Conservation (phyloP, 1,140 invertebrate genomes). For the Pseudomyrmex gracilis region DNA sequence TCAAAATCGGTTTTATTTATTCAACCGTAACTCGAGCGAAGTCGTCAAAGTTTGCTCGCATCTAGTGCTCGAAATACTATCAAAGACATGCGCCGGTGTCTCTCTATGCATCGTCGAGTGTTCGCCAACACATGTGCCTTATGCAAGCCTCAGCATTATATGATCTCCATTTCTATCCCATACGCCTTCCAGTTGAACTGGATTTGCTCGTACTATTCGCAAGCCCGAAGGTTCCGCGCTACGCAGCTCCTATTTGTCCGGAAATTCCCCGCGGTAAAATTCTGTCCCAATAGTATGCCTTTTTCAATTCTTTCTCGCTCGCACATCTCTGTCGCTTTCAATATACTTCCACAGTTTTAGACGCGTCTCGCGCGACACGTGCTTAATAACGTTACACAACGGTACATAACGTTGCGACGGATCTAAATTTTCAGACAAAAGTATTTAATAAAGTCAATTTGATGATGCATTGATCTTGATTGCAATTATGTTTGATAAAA, state of each 20-base stretch:
- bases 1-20: not conserved
- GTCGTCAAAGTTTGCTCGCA: not conserved
- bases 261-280: slow-evolving; percentile 65
- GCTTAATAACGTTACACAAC: too few relatives aligned
- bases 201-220: slow-evolving; percentile 46
- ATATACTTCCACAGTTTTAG: slow-evolving; percentile 5
- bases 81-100: not conserved
- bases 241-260: slow-evolving; percentile 56
- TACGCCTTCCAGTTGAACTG: slow-evolving; percentile 36
- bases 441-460: too few relatives aligned
- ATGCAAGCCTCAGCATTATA: slow-evolving; percentile 10
- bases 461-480: too few relatives aligned
- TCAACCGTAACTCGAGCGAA: not conserved
- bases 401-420: too few relatives aligned
- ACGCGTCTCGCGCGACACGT: not conserved
- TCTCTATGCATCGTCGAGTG: not conserved
- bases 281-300: not conserved
- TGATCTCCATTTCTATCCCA: not conserved
- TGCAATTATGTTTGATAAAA: too few relatives aligned
- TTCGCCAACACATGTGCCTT: slow-evolving; percentile 11
- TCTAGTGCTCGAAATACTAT: slow-evolving; percentile 7
- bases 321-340: not conserved
- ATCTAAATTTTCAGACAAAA: too few relatives aligned
- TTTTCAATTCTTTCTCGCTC: not conserved
- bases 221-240: slow-evolving; percentile 27